Evolutionary conservation across 37 sponge, comb jelly and placozoan genomes (phyloP).

Genomic region (Dysidea cf. avara): DNA sequence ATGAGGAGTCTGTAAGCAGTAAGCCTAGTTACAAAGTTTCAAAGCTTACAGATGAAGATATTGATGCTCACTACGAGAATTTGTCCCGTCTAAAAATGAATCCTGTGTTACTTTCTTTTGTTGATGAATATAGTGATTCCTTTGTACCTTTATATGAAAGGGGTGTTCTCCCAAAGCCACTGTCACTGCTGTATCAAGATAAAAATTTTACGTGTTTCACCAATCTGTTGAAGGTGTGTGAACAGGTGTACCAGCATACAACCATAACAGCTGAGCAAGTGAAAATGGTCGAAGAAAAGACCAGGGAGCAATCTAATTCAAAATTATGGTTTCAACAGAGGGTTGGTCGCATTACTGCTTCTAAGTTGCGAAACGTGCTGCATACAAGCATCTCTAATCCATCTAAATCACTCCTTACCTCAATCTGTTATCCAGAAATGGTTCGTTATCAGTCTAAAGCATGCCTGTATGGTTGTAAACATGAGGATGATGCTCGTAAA

Average conservation of each 20-base stretch:
- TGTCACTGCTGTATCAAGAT: slow-evolving; percentile 15
- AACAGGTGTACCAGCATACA: no score
- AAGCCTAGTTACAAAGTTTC: neutral
- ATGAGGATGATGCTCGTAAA: slow-evolving; percentile 23
- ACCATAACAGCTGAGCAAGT: slow-evolving; percentile 29
- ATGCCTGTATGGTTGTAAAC: slow-evolving; percentile 35
- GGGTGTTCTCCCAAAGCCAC: slow-evolving; percentile 24
- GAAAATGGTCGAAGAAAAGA: slow-evolving; percentile 32
- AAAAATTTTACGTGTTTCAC: neutral
- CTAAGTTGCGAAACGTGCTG: slow-evolving; percentile 31
- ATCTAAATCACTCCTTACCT: slow-evolving; percentile 36
- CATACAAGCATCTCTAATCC: slow-evolving; percentile 20
- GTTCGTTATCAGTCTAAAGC: slow-evolving; percentile 13
- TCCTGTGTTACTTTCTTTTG: slow-evolving; percentile 43
- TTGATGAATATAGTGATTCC: slow-evolving; percentile 17
- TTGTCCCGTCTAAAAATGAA: slow-evolving; percentile 20
- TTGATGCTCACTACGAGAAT: slow-evolving; percentile 12
- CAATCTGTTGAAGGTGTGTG: no score
- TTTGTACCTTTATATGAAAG: slow-evolving; percentile 25
- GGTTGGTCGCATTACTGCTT: slow-evolving; percentile 57
- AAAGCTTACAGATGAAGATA: slow-evolving; percentile 21
- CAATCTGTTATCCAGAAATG: slow-evolving; percentile 39
- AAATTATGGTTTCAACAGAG: slow-evolving; percentile 49
- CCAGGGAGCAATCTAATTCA: slow-evolving; percentile 26
- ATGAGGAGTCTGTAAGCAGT: neutral